Base-by-base conservation (phyloP, 2,888 invertebrate species). In the Drosophila paramelanica region DNA sequence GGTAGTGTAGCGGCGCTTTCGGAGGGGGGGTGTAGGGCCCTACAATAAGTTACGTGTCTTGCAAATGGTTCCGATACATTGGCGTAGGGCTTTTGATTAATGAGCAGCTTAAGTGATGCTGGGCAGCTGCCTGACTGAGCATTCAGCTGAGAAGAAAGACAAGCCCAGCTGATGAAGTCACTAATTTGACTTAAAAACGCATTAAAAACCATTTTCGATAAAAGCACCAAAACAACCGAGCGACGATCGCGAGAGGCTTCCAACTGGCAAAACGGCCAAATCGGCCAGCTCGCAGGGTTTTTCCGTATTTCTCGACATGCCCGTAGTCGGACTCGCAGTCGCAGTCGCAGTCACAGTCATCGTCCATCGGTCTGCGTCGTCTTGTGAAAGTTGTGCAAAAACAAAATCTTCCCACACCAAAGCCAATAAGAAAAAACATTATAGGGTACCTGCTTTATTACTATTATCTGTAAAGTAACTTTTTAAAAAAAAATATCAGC, bases 171-270 rank as follows among this genome's bases (percentile, higher is more conserved):
- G 81, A 85, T 86, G 81, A 85, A 87, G 87, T 79, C 81, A 85
- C 86, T 86, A 87, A 86, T 86, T 86, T 87, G 85, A 81, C 79
- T 86, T 86, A 84, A 87, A 86, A 86, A 79, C 85, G 85, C 87
- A 85, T 86, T 85, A 86, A 84, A 85, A 84, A 69, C 80, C 81
- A 85, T 84, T 85, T 85, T 86, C 81, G 85, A 81, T 82, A 79
- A 83, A 84, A 72, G 33, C 61, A 59, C 45, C 55, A 66, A 55
- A 69, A 70, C 42, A 55, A 60, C 55, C 51, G 13, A 65, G 31
- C 42, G 42, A 27, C 50, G 53, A 56, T 51, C 73, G 41, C 56
- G 59, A 49, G 47, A 62, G 59, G 45, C 71, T 55, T 64, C 59
- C 50, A 69, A 71, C 23, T 36, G 61, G 46, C 51, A 31, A 47